Percentiles rank a stretch among this genome's conserved stretches.
Conservation (phyloP, 2,888 invertebrate genomes). For the Marronus borbonicus region DNA sequence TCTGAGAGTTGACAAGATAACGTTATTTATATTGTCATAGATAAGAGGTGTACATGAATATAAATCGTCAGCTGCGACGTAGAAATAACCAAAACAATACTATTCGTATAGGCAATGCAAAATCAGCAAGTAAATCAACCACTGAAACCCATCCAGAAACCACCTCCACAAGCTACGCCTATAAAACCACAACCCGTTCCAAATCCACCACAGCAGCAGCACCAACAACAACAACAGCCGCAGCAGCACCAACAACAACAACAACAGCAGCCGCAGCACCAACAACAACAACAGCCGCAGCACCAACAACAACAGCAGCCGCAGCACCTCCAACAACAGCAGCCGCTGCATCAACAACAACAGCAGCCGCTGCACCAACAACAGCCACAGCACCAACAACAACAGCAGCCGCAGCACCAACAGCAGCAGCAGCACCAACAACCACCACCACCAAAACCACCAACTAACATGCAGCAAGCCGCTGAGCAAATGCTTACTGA, state of each 20-base stretch:
- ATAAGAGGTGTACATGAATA: conserved; percentile 52
- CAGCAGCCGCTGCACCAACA: neutral
- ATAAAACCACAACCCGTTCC: conserved; percentile 28
- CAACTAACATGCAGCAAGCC: conserved; percentile 37
- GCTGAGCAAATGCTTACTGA: conserved; percentile 37
- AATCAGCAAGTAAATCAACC: conserved; percentile 44
- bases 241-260: too few relatives aligned
- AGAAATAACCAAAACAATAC: neutral
- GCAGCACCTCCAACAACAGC: too few relatives aligned
- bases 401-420: conserved; percentile 39
- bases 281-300: conserved; percentile 11
- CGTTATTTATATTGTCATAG: conserved; percentile 50
- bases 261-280: neutral
- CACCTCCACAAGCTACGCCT: conserved; percentile 29
- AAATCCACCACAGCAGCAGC: neutral
- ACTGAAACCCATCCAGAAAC: conserved; percentile 45
- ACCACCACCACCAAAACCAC: conserved; percentile 44
- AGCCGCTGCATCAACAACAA: too few relatives aligned
- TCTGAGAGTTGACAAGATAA: conserved; percentile 56
- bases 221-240: too few relatives aligned
- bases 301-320: too few relatives aligned
- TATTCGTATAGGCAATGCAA: conserved; percentile 33
- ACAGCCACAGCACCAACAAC: conserved; percentile 45
- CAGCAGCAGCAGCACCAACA: conserved; percentile 32
- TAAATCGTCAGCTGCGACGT: too few relatives aligned